Evolutionary conservation across 1,140 invertebrate species (phyloP), one percentile per base, ranked within the genome.

Genomic region (Cepaea nemoralis): DNA sequence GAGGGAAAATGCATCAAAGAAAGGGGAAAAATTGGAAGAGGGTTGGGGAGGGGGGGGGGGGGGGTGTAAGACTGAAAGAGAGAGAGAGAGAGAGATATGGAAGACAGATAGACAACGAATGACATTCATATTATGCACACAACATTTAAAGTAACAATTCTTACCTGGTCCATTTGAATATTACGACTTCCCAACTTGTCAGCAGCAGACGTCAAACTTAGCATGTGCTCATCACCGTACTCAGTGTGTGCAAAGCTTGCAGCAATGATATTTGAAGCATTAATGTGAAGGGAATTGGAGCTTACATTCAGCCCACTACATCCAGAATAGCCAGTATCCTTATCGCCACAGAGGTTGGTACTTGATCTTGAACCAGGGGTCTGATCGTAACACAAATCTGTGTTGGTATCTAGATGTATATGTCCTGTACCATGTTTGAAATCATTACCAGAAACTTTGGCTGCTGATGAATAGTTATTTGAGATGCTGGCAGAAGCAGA

Each of bases 391-490:
- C 27, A 50, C 42, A 33, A n/a, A 55, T 50, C 31, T 75, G 40
- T 33, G 22, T 31, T 33, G 33, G 40, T 50, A 35, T 45, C 73
- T 27, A n/a, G 19, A 55, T 14, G n/a, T 27, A 71, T 16, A 71
- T 71, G 69, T 27, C 69, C 69, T 8, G 69, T 39, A 37, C 69
- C 33, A 70, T 70, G 69, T 24, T 22, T 70, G 69, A 70, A 40
- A 10, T 74, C 71, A n/a, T 2, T 48, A 12, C 2, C 35, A 33
- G 0, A 14, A 74, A 74, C 42, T 33, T 42, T 74, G 24, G 19
- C 50, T 31, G 42, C 3, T 39, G 42, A 35, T 63, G 48, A 27
- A 63, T 63, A 77, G 35, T 24, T 63, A 33, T 39, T 50, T n/a
- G 35, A n/a, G 2, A 75, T 77, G n/a, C 27, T 35, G n/a, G 31